Conservation (phyloP, 2,797 vertebrate genomes). For the Malacoctenus gilli region DNA sequence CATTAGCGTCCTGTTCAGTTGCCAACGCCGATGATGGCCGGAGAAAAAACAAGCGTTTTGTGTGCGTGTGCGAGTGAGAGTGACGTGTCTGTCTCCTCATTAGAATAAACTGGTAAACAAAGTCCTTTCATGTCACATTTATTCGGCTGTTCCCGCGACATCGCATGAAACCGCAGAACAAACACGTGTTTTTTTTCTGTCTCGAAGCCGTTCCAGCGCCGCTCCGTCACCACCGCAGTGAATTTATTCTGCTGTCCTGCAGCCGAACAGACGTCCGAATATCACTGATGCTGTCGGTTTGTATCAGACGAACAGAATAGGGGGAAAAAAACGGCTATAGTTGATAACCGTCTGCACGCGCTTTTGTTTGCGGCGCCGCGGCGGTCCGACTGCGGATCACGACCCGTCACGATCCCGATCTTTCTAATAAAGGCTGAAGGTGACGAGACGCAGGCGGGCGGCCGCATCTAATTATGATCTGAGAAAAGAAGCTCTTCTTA, state of each 20-base stretch:
- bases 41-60: too few relatives aligned
- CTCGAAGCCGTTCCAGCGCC: conserved; percentile 3
- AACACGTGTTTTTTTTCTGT: too few relatives aligned
- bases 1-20: too few relatives aligned
- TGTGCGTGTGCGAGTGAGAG: too few relatives aligned
- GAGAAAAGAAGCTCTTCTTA: conserved; percentile 27
- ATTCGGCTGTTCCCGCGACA: too few relatives aligned
- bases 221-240: too few relatives aligned
- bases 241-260: neutral
- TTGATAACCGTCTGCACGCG: neutral
- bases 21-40: too few relatives aligned
- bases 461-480: conserved; percentile 18
- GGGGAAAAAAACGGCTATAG: neutral
- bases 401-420: conserved; percentile 15
- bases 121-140: too few relatives aligned
- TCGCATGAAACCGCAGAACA: neutral
- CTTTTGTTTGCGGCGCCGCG: conserved; percentile 13
- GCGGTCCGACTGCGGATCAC: conserved; percentile 3
- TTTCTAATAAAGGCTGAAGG: conserved; percentile 12
- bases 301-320: neutral
- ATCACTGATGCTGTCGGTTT: neutral
- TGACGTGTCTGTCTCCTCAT: too few relatives aligned
- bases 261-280: conserved; percentile 3
- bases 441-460: conserved; percentile 3
- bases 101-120: too few relatives aligned